phyloP scores from a whole-genome alignment of 2,113 vertebrate genomes.

The Lipotes vexillifer region DNA sequence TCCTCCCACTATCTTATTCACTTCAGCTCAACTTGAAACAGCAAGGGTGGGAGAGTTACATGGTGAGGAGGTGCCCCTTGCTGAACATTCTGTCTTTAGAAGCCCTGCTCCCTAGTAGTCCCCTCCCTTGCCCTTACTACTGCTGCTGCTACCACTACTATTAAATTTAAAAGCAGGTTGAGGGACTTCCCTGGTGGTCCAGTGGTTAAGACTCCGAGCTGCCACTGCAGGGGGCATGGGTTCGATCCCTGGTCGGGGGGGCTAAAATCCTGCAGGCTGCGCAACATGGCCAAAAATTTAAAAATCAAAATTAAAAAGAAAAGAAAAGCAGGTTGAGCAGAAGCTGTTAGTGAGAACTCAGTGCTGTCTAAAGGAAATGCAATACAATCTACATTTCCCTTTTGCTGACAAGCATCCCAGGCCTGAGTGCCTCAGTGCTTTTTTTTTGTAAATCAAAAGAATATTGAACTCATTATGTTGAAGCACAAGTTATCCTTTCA shows the following conservation, averaged over 20 bases:
- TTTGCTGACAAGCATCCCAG: not conserved
- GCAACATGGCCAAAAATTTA: not conserved
- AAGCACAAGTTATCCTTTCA: conserved; percentile 31
- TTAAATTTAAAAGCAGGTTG: not conserved
- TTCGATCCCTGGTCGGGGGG: not conserved
- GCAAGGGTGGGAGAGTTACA: not conserved
- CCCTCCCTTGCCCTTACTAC: not conserved
- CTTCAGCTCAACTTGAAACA: not conserved
- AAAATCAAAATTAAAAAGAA: not conserved
- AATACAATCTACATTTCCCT: not conserved
- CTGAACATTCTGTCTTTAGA: not conserved
- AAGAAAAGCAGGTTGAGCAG: not conserved
- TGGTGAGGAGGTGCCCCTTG: not conserved
- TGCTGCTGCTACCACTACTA: not conserved
- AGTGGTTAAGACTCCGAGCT: not conserved
- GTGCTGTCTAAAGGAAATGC: not conserved
- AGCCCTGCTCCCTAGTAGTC: not conserved
- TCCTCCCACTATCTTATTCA: not conserved
- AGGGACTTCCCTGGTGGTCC: not conserved
- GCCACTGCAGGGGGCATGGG: not conserved
- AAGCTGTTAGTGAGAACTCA: not conserved
- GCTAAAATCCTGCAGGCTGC: not conserved
- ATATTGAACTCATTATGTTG: conserved; percentile 45
- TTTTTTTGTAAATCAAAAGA: conserved; percentile 42
- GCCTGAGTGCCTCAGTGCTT: not conserved